Evolutionary conservation across 2,113 vertebrate genomes (phyloP).

Genomic region (Myrmecophaga tridactyla): DNA sequence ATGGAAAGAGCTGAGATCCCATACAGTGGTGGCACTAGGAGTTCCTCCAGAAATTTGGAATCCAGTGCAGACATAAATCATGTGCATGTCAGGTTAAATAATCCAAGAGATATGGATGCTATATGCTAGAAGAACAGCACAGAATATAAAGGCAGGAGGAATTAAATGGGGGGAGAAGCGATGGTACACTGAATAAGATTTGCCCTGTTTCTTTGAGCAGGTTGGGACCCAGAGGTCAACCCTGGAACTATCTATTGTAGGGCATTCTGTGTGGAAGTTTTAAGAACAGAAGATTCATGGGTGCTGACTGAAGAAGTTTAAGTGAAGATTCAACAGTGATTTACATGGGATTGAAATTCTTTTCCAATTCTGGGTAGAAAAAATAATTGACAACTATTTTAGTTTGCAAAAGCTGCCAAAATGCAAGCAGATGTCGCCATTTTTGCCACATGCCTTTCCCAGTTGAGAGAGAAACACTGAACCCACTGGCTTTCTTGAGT

Average conservation of each 20-base stretch:
- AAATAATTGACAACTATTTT: not conserved
- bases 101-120: not conserved
- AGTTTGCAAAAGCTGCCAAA: too few relatives aligned
- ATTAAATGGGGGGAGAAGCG: not conserved
- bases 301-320: not conserved
- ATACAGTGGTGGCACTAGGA: not conserved
- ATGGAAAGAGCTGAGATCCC: not conserved
- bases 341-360: not conserved
- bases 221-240: not conserved
- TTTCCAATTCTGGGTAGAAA: not conserved
- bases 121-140: not conserved
- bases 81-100: not conserved
- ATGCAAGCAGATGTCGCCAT: too few relatives aligned
- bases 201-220: not conserved
- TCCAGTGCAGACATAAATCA: not conserved
- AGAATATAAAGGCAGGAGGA: not conserved
- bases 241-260: not conserved
- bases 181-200: not conserved
- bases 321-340: not conserved
- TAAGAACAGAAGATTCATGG: not conserved
- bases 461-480: too few relatives aligned
- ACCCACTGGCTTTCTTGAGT: too few relatives aligned
- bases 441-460: too few relatives aligned
- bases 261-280: not conserved
- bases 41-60: not conserved